A percentile compares a stretch with the other conserved stretches of the same genome.
Conservation (phyloP, 2,113 vertebrate genomes). For the Conger conger region DNA sequence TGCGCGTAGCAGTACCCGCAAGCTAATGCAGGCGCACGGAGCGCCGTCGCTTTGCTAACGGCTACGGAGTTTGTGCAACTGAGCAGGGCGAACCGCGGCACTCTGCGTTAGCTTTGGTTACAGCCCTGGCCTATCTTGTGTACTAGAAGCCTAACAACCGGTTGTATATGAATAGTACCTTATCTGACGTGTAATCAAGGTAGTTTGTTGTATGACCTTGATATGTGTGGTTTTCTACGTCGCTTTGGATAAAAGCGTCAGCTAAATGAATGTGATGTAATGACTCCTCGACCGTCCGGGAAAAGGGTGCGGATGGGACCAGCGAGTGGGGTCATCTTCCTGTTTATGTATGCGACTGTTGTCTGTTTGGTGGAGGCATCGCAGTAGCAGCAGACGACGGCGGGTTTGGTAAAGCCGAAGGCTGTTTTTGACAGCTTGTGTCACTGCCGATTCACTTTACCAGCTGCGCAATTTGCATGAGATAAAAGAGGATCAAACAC, state of each 20-base stretch:
- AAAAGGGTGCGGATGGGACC: neutral
- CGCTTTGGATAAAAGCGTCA: no score
- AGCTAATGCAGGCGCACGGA: neutral
- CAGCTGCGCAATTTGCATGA: slow-evolving; percentile 10
- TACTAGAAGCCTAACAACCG: no score
- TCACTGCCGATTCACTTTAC: slow-evolving; percentile 40
- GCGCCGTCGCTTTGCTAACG: neutral
- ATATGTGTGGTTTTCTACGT: no score
- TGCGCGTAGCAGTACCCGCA: neutral
- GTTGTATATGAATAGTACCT: no score
- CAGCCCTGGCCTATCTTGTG: no score
- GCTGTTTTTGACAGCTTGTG: slow-evolving; percentile 29
- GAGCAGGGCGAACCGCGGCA: neutral
- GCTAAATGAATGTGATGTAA: no score
- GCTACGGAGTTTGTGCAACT: neutral
- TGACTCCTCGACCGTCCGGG: neutral
- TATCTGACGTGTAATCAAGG: no score
- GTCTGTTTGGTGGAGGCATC: neutral
- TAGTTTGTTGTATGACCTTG: no score
- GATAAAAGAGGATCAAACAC: neutral
- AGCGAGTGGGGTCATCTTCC: neutral
- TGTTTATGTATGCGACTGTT: neutral
- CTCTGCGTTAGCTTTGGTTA: neutral
- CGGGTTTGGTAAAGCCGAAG: slow-evolving; percentile 13
- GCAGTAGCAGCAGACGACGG: neutral